Conservation (phyloP, 2,888 invertebrate species). For the Oegoconia quadripuncta region DNA sequence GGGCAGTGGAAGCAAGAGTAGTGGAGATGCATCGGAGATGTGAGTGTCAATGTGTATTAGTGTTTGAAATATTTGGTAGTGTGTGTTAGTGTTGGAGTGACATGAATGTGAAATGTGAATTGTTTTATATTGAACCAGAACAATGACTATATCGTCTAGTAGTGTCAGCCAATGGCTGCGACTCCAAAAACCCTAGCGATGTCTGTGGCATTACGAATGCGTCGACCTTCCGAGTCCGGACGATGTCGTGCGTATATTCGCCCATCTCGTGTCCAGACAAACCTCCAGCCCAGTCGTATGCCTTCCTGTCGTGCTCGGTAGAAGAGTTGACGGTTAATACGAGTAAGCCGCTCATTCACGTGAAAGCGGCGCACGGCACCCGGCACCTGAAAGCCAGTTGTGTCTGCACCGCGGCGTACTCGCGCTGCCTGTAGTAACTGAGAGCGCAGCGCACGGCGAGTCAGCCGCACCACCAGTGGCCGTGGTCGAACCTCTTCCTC, state of each 20-base stretch:
- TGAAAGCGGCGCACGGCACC: conserved; percentile 13
- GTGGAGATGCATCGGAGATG: too few species aligned
- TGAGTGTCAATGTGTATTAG: too few species aligned
- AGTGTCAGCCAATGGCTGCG: too few species aligned
- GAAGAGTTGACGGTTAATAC: conserved; percentile 14
- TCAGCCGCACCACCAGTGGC: conserved; percentile 13
- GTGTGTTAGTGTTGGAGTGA: too few species aligned
- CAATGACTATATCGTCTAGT: too few species aligned
- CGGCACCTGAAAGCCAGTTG: conserved; percentile 11
- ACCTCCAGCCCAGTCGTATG: conserved; percentile 11
- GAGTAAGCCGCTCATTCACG: conserved; percentile 17
- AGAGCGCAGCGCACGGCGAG: conserved; percentile 16
- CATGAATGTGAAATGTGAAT: too few species aligned
- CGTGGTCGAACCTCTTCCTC: conserved; percentile 13
- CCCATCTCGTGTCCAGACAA: conserved; percentile 18
- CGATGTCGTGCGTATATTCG: conserved; percentile 12
- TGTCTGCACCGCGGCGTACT: conserved; percentile 14
- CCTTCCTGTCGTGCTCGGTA: conserved; percentile 11
- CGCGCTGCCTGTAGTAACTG: conserved; percentile 12
- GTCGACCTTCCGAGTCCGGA: neutral
- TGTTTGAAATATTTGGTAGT: too few species aligned
- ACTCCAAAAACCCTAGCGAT: too few species aligned
- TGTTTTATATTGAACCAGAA: too few species aligned
- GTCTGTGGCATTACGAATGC: conserved; percentile 7
- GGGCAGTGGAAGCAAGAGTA: too few species aligned